Evolutionary conservation across 2,797 vertebrate species (phyloP), one percentile per base, ranked within the genome.

Genomic region (Pseudomugil gertrudae): DNA sequence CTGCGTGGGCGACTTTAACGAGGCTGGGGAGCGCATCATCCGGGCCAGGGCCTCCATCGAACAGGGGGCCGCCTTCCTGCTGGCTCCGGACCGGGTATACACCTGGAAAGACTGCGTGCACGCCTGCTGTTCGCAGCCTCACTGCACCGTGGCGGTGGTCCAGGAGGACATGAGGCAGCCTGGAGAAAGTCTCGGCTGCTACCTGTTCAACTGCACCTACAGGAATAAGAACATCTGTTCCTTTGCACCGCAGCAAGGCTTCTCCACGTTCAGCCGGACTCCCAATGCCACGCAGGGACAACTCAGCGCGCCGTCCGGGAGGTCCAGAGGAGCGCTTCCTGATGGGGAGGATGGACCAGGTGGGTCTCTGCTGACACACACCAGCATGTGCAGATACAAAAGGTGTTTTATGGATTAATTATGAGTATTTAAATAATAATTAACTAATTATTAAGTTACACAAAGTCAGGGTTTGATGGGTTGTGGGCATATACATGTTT

Each of bases 191-290:
- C 84, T 92, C 48, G 87, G 90, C 80, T 99, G 97, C 71, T 98
- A 95, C 86, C 92, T 99, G 73, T 98, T 98, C 85, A 94, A 96
- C 90, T 99, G 97, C 91, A 95, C 93, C 2, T 90, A 92, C 79
- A 91, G 93, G 47, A 92, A 91, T 26, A 92, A 83, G 48, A 85
- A 89, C 53, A 95, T 98, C 14, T 99, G 97, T 91, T 92, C 91
- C 63, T 99, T 97, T 88, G 94, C 96, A 0, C 89, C 91, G 47
- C 96, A 96, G 90, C 92, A 90, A 21, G 96, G 96, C 32, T 98
- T 96, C 92, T 93, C 85, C 86, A 94, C 94, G 2, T 98, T 96
- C 93, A 93, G 86, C 79, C 92, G 95, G 68, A 27, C 52, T 0
- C 40, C 52, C 30, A 93, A 92, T 82, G 52, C 63, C 26, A 87